A percentile compares a stretch with the other conserved stretches of the same genome.
These are phyloP conservation scores for Bombus affinis DNA, from an alignment of 1,140 invertebrate species.

Conservation along the genomic window DNA sequence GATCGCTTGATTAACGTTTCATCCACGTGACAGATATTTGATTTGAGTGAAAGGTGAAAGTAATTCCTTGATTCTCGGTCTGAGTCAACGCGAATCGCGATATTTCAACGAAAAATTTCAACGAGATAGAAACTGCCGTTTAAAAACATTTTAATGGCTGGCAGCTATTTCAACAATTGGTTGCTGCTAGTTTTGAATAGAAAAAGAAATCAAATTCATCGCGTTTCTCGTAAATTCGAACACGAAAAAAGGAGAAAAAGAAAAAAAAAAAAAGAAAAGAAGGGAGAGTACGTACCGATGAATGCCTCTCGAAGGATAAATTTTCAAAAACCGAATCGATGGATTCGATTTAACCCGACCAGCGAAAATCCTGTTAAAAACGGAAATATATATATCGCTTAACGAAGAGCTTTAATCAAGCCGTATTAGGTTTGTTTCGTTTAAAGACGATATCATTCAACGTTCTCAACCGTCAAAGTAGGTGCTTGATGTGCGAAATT, in stretches of 20 bases:
- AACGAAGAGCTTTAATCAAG: too few species aligned
- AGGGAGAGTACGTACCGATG: background rate
- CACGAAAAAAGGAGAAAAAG: background rate
- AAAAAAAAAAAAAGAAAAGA: background rate
- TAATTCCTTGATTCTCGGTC: conserved; percentile 6
- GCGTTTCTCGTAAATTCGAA: background rate
- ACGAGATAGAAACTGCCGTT: background rate
- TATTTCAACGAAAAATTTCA: background rate
- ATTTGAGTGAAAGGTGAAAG: conserved; percentile 32
- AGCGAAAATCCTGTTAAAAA: background rate
- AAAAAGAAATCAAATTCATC: background rate
- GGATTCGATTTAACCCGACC: background rate
- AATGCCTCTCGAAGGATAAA: background rate
- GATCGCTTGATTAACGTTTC: conserved; percentile 36
- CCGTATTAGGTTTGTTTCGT: background rate
- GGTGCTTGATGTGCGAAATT: too few species aligned
- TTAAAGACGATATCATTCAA: background rate
- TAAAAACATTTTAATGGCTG: conserved; percentile 1
- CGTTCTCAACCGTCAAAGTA: background rate
- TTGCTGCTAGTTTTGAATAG: background rate
- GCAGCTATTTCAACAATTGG: background rate
- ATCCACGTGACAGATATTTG: background rate
- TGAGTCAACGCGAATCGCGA: background rate
- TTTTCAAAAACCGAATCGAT: background rate
- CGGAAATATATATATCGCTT: background rate